Evolutionary conservation across 1,140 invertebrate genomes (phyloP).

Genomic region (Cherax destructor): DNA sequence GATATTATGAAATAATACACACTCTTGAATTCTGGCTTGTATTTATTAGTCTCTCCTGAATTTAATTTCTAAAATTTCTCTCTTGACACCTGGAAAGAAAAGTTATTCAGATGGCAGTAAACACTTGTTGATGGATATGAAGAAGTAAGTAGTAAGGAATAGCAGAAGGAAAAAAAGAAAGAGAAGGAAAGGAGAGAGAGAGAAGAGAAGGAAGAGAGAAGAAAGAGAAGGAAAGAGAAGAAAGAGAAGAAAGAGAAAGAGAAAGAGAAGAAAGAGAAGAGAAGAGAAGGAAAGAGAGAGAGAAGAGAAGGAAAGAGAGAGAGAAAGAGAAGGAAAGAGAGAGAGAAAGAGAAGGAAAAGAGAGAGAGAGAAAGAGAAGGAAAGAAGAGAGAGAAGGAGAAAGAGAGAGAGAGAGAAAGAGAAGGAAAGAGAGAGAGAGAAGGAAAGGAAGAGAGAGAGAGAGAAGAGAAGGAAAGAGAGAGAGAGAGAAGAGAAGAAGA

Average conservation of each 20-base stretch:
- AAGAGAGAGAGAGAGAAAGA: background rate
- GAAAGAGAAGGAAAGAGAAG: too few relatives aligned
- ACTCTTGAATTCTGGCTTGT: background rate
- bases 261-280: too few relatives aligned
- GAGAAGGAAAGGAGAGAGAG: too few relatives aligned
- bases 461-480: background rate
- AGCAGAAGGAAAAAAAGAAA: too few relatives aligned
- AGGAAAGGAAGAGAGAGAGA: background rate
- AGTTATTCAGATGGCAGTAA: slow-evolving; percentile 18
- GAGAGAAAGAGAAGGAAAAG: too few relatives aligned
- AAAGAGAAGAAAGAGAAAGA: too few relatives aligned
- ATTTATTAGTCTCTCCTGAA: slow-evolving; percentile 46
- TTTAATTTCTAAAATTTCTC: slow-evolving; percentile 77
- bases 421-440: too few relatives aligned
- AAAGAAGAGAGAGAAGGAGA: too few relatives aligned
- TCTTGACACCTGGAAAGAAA: slow-evolving; percentile 76
- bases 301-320: too few relatives aligned
- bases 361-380: too few relatives aligned
- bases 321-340: too few relatives aligned
- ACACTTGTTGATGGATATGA: background rate
- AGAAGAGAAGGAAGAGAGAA: too few relatives aligned
- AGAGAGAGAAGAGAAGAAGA: background rate
- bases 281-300: background rate
- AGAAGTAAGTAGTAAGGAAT: background rate
- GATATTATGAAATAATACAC: background rate